A percentile compares a stretch with the other conserved stretches of the same genome.
Conservation (phyloP, 2,113 vertebrate genomes). For the Sceloporus undulatus region DNA sequence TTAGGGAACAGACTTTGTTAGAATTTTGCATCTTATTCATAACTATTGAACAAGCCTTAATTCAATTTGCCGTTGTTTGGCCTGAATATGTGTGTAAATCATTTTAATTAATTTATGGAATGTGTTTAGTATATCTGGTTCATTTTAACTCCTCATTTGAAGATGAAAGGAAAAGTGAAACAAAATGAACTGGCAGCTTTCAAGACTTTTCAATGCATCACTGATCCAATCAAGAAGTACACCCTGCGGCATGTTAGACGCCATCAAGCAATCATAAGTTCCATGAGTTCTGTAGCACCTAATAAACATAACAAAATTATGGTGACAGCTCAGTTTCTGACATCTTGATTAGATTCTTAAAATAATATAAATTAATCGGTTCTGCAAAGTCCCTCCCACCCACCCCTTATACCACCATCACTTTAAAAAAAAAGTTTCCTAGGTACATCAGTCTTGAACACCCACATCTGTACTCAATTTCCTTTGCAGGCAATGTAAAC, state of each 20-base stretch:
- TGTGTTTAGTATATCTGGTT: slow-evolving; percentile 30
- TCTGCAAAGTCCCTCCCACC: not conserved
- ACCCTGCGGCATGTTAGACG: slow-evolving; percentile 9
- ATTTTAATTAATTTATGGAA: slow-evolving; percentile 42
- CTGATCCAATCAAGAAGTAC: slow-evolving; percentile 34
- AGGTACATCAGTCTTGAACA: not conserved
- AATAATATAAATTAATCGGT: slow-evolving; percentile 21
- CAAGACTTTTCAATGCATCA: slow-evolving; percentile 32
- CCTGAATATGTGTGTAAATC: slow-evolving; percentile 14
- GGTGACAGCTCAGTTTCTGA: not conserved
- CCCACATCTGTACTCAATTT: not conserved
- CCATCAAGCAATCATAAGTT: slow-evolving; percentile 29
- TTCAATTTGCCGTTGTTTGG: slow-evolving; percentile 32
- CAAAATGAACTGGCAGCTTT: slow-evolving; percentile 32
- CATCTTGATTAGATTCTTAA: slow-evolving; percentile 23
- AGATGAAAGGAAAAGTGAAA: slow-evolving; percentile 28
- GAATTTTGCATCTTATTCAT: slow-evolving; percentile 17
- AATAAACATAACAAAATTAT: slow-evolving; percentile 33
- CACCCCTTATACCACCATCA: not conserved
- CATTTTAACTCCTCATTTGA: slow-evolving; percentile 29
- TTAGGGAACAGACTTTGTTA: not conserved
- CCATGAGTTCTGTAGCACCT: slow-evolving; percentile 2
- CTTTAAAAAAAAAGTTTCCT: too few species aligned
- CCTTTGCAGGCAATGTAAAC: not conserved
- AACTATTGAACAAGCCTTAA: slow-evolving; percentile 32